A percentile compares a stretch with the other conserved stretches of the same genome.
These are phyloP conservation scores for Poicephalus gulielmi DNA, from an alignment of 2,113 vertebrate species.

Conservation along the genomic window DNA sequence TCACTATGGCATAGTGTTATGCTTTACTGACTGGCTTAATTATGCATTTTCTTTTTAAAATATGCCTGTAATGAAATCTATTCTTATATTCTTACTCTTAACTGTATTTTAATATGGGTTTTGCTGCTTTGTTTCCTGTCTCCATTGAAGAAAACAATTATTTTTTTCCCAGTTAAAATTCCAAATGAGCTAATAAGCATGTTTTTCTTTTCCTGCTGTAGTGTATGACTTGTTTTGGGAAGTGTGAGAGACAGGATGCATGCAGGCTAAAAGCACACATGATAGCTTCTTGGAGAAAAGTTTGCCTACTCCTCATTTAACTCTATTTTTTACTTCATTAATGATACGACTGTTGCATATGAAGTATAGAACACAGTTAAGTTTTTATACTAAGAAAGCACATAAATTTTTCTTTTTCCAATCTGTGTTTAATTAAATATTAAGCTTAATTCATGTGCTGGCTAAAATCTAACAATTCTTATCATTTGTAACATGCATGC, in stretches of 20 bases:
- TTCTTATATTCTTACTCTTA: neutral
- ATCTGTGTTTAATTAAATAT: neutral
- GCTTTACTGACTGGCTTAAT: slow-evolving; percentile 26
- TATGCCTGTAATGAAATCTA: neutral
- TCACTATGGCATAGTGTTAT: neutral
- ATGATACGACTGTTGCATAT: neutral
- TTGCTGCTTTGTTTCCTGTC: neutral
- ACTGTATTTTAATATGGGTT: neutral
- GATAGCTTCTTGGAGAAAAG: neutral
- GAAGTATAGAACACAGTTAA: neutral
- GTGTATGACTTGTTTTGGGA: neutral
- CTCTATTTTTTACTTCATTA: neutral
- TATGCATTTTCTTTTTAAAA: slow-evolving; percentile 39
- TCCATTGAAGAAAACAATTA: neutral
- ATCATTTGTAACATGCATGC: neutral
- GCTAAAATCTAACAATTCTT: neutral
- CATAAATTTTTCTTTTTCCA: neutral
- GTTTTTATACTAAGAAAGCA: neutral
- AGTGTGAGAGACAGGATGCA: slow-evolving; percentile 37
- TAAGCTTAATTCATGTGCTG: neutral
- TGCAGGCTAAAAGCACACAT: neutral
- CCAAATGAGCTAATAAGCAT: slow-evolving; percentile 27
- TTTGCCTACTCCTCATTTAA: neutral
- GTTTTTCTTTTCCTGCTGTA: neutral
- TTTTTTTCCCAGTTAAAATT: slow-evolving; percentile 28